A percentile compares a stretch with the other conserved stretches of the same genome.
These are phyloP conservation scores for Perithous albicinctus DNA, from an alignment of 2,888 invertebrate genomes.

Conservation along the genomic window DNA sequence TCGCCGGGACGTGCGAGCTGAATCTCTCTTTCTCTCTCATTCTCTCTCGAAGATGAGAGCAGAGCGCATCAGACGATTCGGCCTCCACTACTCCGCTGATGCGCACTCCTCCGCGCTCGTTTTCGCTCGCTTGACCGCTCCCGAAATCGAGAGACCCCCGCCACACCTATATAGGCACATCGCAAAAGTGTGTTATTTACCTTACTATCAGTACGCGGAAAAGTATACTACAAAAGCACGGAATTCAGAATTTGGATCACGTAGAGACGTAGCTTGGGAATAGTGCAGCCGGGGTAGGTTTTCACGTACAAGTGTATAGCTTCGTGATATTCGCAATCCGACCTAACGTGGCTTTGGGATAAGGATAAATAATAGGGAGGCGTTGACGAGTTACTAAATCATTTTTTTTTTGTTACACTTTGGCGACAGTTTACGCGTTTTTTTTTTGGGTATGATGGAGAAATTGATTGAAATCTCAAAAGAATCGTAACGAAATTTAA, in stretches of 20 bases:
- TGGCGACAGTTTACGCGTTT: background rate
- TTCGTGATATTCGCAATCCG: slow-evolving; percentile 9
- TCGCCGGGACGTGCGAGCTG: slow-evolving; percentile 69
- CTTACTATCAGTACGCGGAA: background rate
- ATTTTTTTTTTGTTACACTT: background rate
- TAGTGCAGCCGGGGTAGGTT: background rate
- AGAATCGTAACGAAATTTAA: no score
- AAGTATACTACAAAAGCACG: background rate
- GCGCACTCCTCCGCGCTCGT: slow-evolving; percentile 7
- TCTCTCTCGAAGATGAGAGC: slow-evolving; percentile 48
- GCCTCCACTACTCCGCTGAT: no score
- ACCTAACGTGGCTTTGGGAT: background rate
- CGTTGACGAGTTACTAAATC: background rate
- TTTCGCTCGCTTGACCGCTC: slow-evolving; percentile 53
- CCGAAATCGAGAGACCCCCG: slow-evolving; percentile 40
- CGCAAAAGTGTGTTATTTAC: background rate
- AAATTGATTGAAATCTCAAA: no score
- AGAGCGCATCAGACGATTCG: slow-evolving; percentile 47
- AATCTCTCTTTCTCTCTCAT: no score
- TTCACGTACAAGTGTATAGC: background rate
- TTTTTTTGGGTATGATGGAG: background rate
- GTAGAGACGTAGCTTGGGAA: slow-evolving; percentile 10
- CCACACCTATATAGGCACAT: slow-evolving; percentile 6
- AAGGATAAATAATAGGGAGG: background rate
- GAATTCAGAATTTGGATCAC: slow-evolving; percentile 36